Evolutionary conservation across 2,113 vertebrate genomes (phyloP), one percentile per base, ranked within the genome.

Genomic region (Megaptera novaeangliae): DNA sequence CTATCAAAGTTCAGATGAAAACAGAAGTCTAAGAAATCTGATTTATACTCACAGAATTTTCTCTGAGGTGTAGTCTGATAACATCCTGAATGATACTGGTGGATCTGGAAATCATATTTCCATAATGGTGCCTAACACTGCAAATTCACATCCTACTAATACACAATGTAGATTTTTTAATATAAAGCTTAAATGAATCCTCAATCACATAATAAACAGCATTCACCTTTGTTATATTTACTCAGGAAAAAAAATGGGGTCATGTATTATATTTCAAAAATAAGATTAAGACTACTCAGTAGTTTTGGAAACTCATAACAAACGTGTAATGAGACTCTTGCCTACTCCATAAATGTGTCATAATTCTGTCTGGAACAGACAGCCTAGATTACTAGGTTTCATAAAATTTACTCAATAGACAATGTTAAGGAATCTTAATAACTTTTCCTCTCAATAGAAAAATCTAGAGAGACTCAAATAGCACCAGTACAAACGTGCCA

Each of bases 1-100:
- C 93, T 98, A 78, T 18, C 46, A 95, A 90, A 91, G 46, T 88
- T 18, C 75, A 91, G 82, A 64, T 59, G 41, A 11, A 59, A 95
- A 88, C 25, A 63, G 44, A 71, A 88, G 46, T 49, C 49, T 89
- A 52, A 94, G 93, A 89, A 74, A 27, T 59, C 25, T 80, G 49
- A 57, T 31, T 31, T 36, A 17, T 74, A 59, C 41, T 82, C 80
- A 63, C 2, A 81, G 52, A 72, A 21, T 46, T 66, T 95, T 88
- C 77, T 78, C 91, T 74, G 91, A 41, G 52, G 31, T 49, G 0
- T 8, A 66, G 39, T 71, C 27, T 68, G 57, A 88, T 88, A 29
- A 36, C 6, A 46, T 55, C 69, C 29, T 55, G 9, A 36, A 74
- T 82, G 31, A 46, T 34, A 6, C 3, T 49, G 12, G n/a, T 59